Evolutionary conservation across 2,888 invertebrate genomes (phyloP).

Genomic region (Drosophila infuscata): DNA sequence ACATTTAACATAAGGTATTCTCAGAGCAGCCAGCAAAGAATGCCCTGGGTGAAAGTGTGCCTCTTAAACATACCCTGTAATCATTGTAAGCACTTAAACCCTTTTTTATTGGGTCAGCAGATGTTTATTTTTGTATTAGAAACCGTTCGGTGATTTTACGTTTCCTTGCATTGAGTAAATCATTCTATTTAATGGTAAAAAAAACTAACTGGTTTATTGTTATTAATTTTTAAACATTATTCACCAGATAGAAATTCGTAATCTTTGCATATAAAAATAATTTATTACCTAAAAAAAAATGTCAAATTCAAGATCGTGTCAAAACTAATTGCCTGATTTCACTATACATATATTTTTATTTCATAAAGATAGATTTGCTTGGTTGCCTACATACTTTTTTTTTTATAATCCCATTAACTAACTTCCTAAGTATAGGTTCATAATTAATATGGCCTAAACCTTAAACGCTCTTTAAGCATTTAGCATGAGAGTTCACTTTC

Average conservation of each 20-base stretch:
- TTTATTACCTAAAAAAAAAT: not conserved
- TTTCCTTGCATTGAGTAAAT: not conserved
- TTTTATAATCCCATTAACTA: not conserved
- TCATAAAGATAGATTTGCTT: not conserved
- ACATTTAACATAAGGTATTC: slow-evolving; percentile 24
- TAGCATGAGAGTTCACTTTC: slow-evolving; percentile 42
- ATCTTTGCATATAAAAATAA: not conserved
- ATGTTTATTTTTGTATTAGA: not conserved
- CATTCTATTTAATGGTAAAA: not conserved
- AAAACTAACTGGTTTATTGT: not conserved
- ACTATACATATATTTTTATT: not conserved
- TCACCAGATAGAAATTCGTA: not conserved
- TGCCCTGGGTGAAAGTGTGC: not conserved
- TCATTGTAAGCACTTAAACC: not conserved
- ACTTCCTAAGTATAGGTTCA: not conserved
- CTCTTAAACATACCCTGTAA: slow-evolving; percentile 5
- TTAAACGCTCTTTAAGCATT: slow-evolving; percentile 9
- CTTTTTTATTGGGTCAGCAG: not conserved
- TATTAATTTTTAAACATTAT: not conserved
- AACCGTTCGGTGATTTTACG: not conserved
- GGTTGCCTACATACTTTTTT: not conserved
- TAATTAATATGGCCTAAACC: not conserved
- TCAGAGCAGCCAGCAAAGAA: not conserved
- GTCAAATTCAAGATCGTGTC: not conserved
- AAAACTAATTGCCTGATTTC: not conserved